Evolutionary conservation across 2,797 vertebrate species (phyloP), one percentile per base, ranked within the genome.

Genomic region (Hydrophis major): DNA sequence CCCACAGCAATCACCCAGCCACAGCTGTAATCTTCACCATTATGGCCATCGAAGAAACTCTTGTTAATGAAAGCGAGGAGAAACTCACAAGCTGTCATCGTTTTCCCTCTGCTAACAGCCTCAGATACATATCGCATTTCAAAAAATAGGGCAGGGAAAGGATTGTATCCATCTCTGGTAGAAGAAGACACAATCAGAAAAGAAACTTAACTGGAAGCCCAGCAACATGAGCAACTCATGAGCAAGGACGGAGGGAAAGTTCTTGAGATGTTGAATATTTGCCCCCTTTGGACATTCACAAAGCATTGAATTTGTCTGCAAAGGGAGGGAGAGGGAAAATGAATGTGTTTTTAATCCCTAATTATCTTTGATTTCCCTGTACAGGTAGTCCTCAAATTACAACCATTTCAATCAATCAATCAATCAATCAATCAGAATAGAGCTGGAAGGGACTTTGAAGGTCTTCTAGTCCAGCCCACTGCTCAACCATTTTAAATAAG

Each of bases 11-110:
- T 91, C 78, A 88, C 94, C 96, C 96, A 95, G 95, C 95, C 95
- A 28, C 20, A 0, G 92, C 94, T 91, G 16, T 69, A 92, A 95
- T 1, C 89, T 90, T 95, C 94, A 90, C 91, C 91, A 95, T 96
- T 95, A 94, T 94, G 95, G 95, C 96, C 94, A 95, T 28, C 74
- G 96, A 96, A 96, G 96, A 97, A 96, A 93, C 88, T 88, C 60
- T 93, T 12, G 53, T 95, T 94, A 95, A 96, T 96, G 96, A 95
- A 10, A 92, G 90, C 0, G 50, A 91, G 2, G 88, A 78, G 94
- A 92, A 94, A 95, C 94, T 22, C 20, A 27, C 0, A 83, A 57
- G 94, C 94, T 95, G 92, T 92, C 87, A 90, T 91, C 87, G 92
- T 92, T 61, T 61, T 89, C n/a, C 87, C 94, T 92, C 95, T 90